These are phyloP conservation scores for Cerastis leucographa DNA, from an alignment of 2,888 invertebrate species.

Conservation along the genomic window DNA sequence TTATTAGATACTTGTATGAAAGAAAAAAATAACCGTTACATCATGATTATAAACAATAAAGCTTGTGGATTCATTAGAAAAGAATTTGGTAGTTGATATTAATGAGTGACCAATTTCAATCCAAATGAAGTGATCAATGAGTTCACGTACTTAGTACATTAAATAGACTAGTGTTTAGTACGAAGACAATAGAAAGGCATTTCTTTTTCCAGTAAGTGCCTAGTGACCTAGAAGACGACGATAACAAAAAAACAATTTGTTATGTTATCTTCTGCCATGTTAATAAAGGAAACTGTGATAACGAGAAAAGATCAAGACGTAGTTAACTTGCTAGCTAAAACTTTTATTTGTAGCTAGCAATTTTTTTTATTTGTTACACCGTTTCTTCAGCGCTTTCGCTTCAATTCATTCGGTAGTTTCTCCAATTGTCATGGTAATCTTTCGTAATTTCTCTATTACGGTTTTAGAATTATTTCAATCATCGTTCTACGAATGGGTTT, in stretches of 20 bases:
- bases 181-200: constrained; percentile 43
- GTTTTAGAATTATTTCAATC: constrained; percentile 8
- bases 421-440: constrained; percentile 13
- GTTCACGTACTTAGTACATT: constrained; percentile 1
- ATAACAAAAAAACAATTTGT: constrained; percentile 43
- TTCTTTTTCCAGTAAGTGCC: constrained; percentile 27
- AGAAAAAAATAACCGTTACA: constrained; percentile 23
- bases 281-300: constrained; percentile 41
- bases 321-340: constrained; percentile 13
- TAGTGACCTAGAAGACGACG: constrained; percentile 44
- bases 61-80: constrained; percentile 10
- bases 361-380: constrained; percentile 24
- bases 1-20: constrained; percentile 16
- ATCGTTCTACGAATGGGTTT: constrained; percentile 16
- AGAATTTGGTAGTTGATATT: constrained; percentile 10
- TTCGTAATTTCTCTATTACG: constrained; percentile 10
- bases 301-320: constrained; percentile 24
- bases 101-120: constrained; percentile 9
- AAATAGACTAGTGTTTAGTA: constrained; percentile 5
- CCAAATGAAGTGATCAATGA: constrained; percentile 7
- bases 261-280: background rate
- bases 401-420: constrained; percentile 4
- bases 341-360: too few species aligned
- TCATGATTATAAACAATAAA: constrained; percentile 37
- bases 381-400: constrained; percentile 16